phyloP scores from a whole-genome alignment of 1,140 invertebrate genomes.

The Drosophila sp. region DNA sequence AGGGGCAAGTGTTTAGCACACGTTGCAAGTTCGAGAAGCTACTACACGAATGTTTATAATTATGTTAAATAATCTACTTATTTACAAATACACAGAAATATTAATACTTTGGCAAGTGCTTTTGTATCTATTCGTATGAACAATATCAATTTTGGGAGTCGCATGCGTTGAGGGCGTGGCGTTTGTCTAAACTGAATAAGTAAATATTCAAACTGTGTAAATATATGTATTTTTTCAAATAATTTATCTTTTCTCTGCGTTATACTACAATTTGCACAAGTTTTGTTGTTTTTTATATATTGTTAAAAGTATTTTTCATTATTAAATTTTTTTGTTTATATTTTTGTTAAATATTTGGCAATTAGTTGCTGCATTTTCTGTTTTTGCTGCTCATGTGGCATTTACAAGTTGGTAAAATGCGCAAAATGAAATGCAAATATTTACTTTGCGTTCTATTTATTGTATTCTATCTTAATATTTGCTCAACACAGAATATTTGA shows the following conservation, averaged over 20 bases:
- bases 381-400: slow-evolving; percentile 26
- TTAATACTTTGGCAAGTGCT: slow-evolving; percentile 52
- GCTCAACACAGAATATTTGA: slow-evolving; percentile 55
- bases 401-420: slow-evolving; percentile 48
- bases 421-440: slow-evolving; percentile 79
- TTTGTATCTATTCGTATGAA: slow-evolving; percentile 33
- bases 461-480: slow-evolving; percentile 49
- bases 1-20: slow-evolving; percentile 37
- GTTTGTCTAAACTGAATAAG: slow-evolving; percentile 70
- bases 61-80: slow-evolving; percentile 55
- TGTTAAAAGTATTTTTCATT: slow-evolving; percentile 30
- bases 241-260: slow-evolving; percentile 65
- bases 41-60: slow-evolving; percentile 62
- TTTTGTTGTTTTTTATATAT: slow-evolving; percentile 35
- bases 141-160: slow-evolving; percentile 44
- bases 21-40: slow-evolving; percentile 54
- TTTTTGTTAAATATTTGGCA: slow-evolving; percentile 78
- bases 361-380: slow-evolving; percentile 69
- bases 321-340: slow-evolving; percentile 36
- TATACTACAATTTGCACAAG: slow-evolving; percentile 35
- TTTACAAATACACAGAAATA: slow-evolving; percentile 70
- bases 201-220: slow-evolving; percentile 69
- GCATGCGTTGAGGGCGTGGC: slow-evolving; percentile 32
- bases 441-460: slow-evolving; percentile 50
- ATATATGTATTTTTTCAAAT: slow-evolving; percentile 68